Evolutionary conservation across 2,888 invertebrate species (phyloP), one percentile per base, ranked within the genome.

Genomic region (Cerceris ruficornis): DNA sequence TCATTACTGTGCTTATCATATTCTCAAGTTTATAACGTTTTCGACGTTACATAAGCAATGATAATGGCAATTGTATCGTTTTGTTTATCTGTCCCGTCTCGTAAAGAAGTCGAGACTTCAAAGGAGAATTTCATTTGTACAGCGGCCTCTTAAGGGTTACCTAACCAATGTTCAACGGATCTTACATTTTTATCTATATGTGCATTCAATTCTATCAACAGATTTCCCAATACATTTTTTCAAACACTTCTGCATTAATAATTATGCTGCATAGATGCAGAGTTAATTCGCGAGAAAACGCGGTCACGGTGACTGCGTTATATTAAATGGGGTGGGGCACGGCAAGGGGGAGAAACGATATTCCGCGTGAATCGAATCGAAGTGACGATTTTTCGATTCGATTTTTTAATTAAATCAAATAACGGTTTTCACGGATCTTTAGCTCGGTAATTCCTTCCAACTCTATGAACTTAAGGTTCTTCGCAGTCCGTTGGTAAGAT

Each of bases 321-420:
- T 49, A 39, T 42, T 9, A 2, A 60, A 49, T 39, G 49, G 57
- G 68, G 50, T 55, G 49, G 49, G 49, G 42, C 58, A 41, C 28
- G 8, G n/a, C n/a, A n/a, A 54, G 8, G 6, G 46, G 11, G 46
- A 50, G 50, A 7, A 17, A 46, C 11, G 73, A 4, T 8, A 13
- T 52, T 8, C 14, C 11, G 43, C 66, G 61, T 62, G 59, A 64
- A 64, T 73, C 52, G 59, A 76, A 46, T 49, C 41, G 11, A 46
- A 54, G 0, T 14, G 43, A 50, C 15, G 52, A 15, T 15, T 11
- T 11, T 58, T 58, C 42, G n/a, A 74, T 65, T 75, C 58, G 62
- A 74, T 5, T 1, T 46, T 57, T 54, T 13, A 57, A 0, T 60
- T 55, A 61, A 50, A 57, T 61, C 50, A 57, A 73, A 57, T 6